A percentile compares a stretch with the other conserved stretches of the same genome.
Conservation (phyloP, 2,797 vertebrate genomes). For the Oceanodroma leucorhoa region DNA sequence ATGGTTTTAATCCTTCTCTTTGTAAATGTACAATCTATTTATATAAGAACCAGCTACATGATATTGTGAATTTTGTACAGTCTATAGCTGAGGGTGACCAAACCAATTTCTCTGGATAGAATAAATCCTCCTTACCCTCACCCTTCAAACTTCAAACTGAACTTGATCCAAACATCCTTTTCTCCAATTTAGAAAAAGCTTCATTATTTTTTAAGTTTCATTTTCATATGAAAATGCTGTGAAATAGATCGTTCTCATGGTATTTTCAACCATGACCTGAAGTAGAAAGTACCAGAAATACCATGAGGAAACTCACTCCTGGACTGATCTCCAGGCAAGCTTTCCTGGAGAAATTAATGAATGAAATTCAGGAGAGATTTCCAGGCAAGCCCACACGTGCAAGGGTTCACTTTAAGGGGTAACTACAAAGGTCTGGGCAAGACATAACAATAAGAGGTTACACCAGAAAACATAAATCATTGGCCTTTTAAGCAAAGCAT, state of each 20-base stretch:
- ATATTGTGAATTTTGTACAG: constrained; percentile 14
- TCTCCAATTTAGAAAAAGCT: not conserved
- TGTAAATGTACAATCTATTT: constrained; percentile 56
- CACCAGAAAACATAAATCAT: not conserved
- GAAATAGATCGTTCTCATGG: not conserved
- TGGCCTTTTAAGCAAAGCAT: not conserved
- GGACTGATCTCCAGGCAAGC: not conserved
- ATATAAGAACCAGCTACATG: not conserved
- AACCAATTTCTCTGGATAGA: constrained; percentile 25
- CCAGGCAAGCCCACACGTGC: fast-evolving
- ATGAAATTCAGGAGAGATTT: not conserved
- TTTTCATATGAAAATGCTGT: not conserved
- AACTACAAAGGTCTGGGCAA: not conserved
- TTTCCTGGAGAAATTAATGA: not conserved
- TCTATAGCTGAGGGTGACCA: constrained; percentile 9
- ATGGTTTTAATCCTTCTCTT: constrained; percentile 46
- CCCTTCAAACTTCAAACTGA: constrained; percentile 26
- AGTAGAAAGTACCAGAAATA: not conserved
- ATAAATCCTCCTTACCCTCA: constrained; percentile 26
- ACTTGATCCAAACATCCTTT: not conserved
- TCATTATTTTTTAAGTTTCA: not conserved
- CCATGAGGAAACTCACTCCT: not conserved
- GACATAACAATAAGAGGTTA: not conserved
- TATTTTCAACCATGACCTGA: not conserved
- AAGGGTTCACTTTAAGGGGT: not conserved